phyloP scores from a whole-genome alignment of 2,113 vertebrate species.

The Talpa occidentalis region DNA sequence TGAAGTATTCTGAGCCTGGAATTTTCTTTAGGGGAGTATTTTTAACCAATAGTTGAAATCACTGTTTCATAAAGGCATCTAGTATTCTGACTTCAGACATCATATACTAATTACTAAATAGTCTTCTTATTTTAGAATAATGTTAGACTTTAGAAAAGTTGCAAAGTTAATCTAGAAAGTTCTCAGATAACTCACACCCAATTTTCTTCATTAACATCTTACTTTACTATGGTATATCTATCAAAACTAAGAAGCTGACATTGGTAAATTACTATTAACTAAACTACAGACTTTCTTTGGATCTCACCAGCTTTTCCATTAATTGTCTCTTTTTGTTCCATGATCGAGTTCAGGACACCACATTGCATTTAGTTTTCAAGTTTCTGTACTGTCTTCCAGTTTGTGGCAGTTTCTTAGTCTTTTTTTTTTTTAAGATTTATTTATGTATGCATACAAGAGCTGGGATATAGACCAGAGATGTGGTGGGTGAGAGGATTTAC shows the following conservation, averaged over 20 bases:
- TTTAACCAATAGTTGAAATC: conserved; percentile 1
- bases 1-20: background rate
- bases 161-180: background rate
- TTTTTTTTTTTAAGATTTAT: background rate
- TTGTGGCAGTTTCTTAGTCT: background rate
- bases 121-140: conserved; percentile 18
- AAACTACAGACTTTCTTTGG: background rate
- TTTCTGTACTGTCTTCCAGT: background rate
- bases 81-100: conserved; percentile 8
- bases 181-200: background rate
- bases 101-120: background rate
- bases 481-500: too few relatives aligned
- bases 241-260: conserved; percentile 19
- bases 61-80: background rate
- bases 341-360: background rate
- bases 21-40: background rate
- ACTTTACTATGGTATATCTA: background rate
- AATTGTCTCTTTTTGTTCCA: background rate
- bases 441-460: too few relatives aligned
- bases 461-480: too few relatives aligned
- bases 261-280: background rate
- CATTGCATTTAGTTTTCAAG: conserved; percentile 3
- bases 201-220: conserved; percentile 16
- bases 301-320: conserved; percentile 25
- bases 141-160: conserved; percentile 2